Percentiles rank a stretch among this genome's conserved stretches.
Conservation (phyloP, 2,113 vertebrate species). For the Tor tambroides region DNA sequence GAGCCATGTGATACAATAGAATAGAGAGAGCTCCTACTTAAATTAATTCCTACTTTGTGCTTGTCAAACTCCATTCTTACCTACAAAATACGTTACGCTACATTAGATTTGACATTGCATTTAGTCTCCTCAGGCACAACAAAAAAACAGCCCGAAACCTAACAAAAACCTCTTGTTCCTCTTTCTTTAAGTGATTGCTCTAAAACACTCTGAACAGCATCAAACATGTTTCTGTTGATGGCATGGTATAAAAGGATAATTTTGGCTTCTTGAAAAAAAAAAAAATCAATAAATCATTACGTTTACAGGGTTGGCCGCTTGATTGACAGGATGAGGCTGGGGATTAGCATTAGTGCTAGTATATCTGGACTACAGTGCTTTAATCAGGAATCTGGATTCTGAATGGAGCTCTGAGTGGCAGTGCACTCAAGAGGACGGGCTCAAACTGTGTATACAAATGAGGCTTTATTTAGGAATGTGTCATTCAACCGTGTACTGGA, state of each 20-base stretch:
- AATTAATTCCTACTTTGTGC: not conserved
- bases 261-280: slow-evolving; percentile 1
- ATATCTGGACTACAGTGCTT: slow-evolving; percentile 37
- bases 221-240: slow-evolving; percentile 23
- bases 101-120: slow-evolving; percentile 20
- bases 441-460: slow-evolving; percentile 29
- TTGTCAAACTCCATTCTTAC: not conserved
- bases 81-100: not conserved
- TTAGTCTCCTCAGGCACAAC: not conserved
- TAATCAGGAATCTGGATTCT: slow-evolving; percentile 18
- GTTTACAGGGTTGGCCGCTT: not conserved
- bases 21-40: not conserved
- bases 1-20: slow-evolving; percentile 4
- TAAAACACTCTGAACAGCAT: not conserved
- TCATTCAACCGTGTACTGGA: not conserved
- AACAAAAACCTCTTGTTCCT: not conserved
- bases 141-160: not conserved
- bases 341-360: slow-evolving; percentile 31
- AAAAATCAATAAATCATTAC: slow-evolving; percentile 22
- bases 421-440: not conserved
- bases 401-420: slow-evolving; percentile 11
- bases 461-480: slow-evolving; percentile 31
- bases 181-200: slow-evolving; percentile 6
- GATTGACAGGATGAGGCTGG: slow-evolving; percentile 38
- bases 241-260: slow-evolving; percentile 11